Conservation (phyloP, 1,140 invertebrate species). For the Leptinotarsa lineolata region DNA sequence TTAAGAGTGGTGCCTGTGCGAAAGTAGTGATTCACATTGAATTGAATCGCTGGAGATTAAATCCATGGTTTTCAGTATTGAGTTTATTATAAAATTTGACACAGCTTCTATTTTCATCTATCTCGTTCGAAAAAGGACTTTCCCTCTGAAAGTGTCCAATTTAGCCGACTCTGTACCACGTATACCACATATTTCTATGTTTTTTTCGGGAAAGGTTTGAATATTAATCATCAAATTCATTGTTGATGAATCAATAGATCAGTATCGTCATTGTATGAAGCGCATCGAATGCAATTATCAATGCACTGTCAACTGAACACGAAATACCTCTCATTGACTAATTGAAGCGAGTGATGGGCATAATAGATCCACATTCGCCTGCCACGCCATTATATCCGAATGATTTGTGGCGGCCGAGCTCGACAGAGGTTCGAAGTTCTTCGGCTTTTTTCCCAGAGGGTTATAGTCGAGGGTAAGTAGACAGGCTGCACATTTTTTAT, state of each 20-base stretch:
- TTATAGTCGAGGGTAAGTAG: neutral
- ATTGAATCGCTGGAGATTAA: too few relatives aligned
- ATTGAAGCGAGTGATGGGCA: conserved; percentile 37
- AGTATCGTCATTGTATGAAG: conserved; percentile 1
- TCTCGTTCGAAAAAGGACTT: too few relatives aligned
- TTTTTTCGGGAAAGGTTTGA: neutral
- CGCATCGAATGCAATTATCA: conserved; percentile 32
- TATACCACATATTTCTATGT: too few relatives aligned
- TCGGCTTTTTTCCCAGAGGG: neutral
- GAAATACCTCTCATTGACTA: conserved; percentile 38
- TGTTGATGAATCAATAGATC: neutral
- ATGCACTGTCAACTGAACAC: conserved; percentile 34
- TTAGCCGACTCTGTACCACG: too few relatives aligned
- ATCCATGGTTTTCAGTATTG: too few relatives aligned
- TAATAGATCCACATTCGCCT: conserved; percentile 29
- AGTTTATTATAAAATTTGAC: too few relatives aligned
- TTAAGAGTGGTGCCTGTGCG: too few relatives aligned
- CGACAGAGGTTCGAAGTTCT: conserved; percentile 5
- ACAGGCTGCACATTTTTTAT: too few relatives aligned
- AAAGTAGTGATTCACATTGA: too few relatives aligned
- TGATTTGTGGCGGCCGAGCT: conserved; percentile 19
- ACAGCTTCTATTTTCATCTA: too few relatives aligned
- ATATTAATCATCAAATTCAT: neutral
- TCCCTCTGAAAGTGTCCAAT: too few relatives aligned
- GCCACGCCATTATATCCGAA: conserved; percentile 18